Percentiles rank a stretch among this genome's conserved stretches.
Conservation (phyloP, 2,797 vertebrate species). For the Chrysocyon brachyurus region DNA sequence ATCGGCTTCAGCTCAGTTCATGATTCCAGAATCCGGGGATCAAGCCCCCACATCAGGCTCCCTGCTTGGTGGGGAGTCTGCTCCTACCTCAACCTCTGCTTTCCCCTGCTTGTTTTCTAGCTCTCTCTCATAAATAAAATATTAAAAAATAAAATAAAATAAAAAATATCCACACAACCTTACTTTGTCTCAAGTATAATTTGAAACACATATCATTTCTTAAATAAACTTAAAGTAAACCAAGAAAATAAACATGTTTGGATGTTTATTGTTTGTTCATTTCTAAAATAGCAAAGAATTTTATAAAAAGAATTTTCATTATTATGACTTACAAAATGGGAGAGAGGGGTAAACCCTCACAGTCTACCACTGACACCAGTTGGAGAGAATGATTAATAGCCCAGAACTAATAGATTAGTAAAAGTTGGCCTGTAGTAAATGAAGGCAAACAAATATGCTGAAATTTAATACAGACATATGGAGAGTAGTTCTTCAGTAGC, state of each 20-base stretch:
- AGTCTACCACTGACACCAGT: neutral
- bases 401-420: neutral
- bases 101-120: too few species aligned
- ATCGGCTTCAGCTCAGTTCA: too few species aligned
- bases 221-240: conserved; percentile 18
- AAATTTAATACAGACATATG: conserved; percentile 14
- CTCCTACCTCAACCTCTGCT: too few species aligned
- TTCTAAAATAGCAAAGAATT: conserved; percentile 45
- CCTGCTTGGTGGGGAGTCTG: too few species aligned
- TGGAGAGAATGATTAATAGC: neutral
- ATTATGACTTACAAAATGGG: conserved; percentile 12
- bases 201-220: conserved; percentile 27
- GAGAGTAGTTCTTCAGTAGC: neutral
- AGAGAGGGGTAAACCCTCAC: neutral
- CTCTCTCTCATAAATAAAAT: too few species aligned
- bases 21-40: too few species aligned
- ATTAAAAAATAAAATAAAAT: too few species aligned
- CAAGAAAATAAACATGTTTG: neutral
- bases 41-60: too few species aligned
- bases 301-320: neutral
- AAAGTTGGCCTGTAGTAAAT: neutral
- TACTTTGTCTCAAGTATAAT: conserved; percentile 11
- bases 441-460: conserved; percentile 4
- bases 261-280: neutral
- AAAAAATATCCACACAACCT: neutral